These are phyloP conservation scores for Gorsachius magnificus DNA, from an alignment of 2,797 vertebrate genomes.

Conservation along the genomic window DNA sequence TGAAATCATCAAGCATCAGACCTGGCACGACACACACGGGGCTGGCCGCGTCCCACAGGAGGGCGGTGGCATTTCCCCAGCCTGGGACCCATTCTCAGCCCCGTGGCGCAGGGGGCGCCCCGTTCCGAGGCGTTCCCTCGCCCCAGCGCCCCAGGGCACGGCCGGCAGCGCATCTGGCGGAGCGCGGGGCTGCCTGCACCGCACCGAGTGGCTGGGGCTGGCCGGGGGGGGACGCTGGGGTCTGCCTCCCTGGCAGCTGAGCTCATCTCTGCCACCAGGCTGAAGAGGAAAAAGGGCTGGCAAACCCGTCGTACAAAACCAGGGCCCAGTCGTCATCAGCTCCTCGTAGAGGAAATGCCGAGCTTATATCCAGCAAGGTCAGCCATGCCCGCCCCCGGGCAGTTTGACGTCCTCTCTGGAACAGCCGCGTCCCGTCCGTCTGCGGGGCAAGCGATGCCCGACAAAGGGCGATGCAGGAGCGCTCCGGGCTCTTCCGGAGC, in stretches of 20 bases:
- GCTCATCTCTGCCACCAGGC: neutral
- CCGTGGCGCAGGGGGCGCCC: fast-evolving
- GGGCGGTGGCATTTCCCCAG: neutral
- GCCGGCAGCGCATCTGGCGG: neutral
- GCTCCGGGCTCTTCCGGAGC: neutral
- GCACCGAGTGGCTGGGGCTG: neutral
- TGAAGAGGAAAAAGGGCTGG: neutral
- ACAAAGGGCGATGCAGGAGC: neutral
- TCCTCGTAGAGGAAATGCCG: neutral
- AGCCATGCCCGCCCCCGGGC: fast-evolving
- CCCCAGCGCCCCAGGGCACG: fast-evolving
- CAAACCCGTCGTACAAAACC: neutral
- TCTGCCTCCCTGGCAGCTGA: neutral
- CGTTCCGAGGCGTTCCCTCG: neutral
- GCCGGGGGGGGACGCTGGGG: neutral
- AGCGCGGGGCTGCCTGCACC: neutral
- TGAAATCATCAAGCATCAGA: neutral
- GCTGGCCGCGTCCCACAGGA: neutral
- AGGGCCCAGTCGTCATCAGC: neutral
- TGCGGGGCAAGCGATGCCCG: neutral
- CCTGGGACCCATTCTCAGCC: neutral
- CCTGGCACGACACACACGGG: neutral
- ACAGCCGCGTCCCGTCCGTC: neutral
- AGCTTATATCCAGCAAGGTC: neutral
- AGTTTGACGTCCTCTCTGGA: fast-evolving